A percentile compares a stretch with the other conserved stretches of the same genome.
Evolutionary conservation across 2,797 vertebrate genomes (phyloP).

Genomic region (Mallotus villosus): DNA sequence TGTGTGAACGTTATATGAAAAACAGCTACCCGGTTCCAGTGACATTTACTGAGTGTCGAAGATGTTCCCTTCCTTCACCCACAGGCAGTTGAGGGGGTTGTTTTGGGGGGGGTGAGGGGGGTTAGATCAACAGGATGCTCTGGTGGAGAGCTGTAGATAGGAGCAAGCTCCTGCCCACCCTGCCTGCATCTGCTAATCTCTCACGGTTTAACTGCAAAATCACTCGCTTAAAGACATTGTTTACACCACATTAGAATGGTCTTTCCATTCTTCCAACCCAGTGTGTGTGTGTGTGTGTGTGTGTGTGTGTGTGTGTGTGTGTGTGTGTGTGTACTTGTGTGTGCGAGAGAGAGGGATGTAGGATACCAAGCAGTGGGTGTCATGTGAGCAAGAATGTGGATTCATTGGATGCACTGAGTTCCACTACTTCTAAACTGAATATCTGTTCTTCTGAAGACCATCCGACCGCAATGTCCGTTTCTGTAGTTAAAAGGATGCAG

Average conservation of each 20-base stretch:
- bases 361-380: neutral
- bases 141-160: neutral
- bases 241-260: constrained; percentile 1
- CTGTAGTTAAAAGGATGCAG: neutral
- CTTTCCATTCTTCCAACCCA: neutral
- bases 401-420: neutral
- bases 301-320: neutral
- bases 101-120: neutral
- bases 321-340: too few relatives aligned
- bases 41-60: neutral
- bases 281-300: neutral
- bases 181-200: constrained; percentile 37
- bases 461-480: neutral
- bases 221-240: constrained; percentile 4
- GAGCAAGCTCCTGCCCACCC: neutral
- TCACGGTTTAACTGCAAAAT: constrained; percentile 58
- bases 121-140: constrained; percentile 8
- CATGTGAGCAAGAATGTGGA: constrained; percentile 11
- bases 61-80: neutral
- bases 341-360: neutral
- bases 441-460: neutral
- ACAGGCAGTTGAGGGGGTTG: neutral
- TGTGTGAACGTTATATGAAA: neutral
- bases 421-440: neutral
- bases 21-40: neutral